phyloP scores from a whole-genome alignment of 1,140 invertebrate species.

The Lanistes nyassanus region DNA sequence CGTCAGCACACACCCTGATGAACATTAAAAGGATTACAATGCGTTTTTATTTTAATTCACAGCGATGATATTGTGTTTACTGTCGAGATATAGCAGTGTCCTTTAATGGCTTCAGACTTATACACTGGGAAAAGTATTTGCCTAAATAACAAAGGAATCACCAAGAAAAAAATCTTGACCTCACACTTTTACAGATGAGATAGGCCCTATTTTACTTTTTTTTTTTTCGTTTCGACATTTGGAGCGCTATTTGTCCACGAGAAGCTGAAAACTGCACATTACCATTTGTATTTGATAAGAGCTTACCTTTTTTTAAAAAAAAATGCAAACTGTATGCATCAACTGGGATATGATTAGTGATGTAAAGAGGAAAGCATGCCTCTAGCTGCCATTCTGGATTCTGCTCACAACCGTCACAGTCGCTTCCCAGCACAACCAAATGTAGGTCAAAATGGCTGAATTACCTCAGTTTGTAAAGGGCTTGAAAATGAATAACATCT shows the following conservation, averaged over 20 bases:
- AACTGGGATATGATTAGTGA: neutral
- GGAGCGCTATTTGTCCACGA: no score
- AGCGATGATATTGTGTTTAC: neutral
- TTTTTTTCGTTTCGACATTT: no score
- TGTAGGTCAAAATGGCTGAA: conserved; percentile 23
- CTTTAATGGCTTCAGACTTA: neutral
- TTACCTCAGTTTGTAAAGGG: conserved; percentile 1
- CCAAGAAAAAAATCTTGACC: no score
- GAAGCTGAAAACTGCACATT: no score
- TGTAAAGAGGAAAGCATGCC: neutral
- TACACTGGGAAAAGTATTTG: no score
- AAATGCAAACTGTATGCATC: neutral
- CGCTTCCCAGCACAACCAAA: conserved; percentile 24
- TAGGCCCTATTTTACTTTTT: no score
- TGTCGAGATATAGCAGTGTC: no score
- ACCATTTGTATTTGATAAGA: neutral
- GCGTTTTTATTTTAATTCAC: neutral
- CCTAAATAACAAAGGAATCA: no score
- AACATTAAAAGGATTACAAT: no score
- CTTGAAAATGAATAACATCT: neutral
- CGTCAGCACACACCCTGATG: neutral
- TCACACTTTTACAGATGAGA: no score
- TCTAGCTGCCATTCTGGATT: conserved; percentile 1
- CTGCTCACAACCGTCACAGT: neutral
- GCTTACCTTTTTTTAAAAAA: conserved; percentile 10